Evolutionary conservation across 2,797 vertebrate species (phyloP).

Genomic region (Varecia variegata): DNA sequence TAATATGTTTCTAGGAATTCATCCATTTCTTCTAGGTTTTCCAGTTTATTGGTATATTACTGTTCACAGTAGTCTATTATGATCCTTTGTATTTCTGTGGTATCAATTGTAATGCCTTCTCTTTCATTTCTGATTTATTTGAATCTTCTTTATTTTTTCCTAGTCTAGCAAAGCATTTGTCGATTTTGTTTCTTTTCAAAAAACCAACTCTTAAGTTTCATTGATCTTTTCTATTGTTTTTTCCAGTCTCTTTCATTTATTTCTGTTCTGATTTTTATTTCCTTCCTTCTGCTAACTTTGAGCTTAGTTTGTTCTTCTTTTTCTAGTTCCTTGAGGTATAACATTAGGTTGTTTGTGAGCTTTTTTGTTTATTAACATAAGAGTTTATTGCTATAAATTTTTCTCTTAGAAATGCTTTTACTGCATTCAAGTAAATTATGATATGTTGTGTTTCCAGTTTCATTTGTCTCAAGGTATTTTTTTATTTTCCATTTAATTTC

Average conservation of each 20-base stretch:
- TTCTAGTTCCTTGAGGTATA: not conserved
- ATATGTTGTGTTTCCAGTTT: not conserved
- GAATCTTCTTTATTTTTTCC: not conserved
- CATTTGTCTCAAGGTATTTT: not conserved
- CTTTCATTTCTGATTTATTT: not conserved
- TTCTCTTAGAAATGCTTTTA: not conserved
- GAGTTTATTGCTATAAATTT: not conserved
- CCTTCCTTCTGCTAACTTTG: not conserved
- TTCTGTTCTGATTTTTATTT: not conserved
- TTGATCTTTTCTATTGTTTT: not conserved
- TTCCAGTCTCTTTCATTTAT: not conserved
- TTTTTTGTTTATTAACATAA: not conserved
- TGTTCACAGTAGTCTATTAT: not conserved
- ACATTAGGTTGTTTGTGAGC: not conserved
- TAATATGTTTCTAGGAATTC: not conserved
- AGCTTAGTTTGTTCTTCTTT: not conserved
- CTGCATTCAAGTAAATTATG: not conserved
- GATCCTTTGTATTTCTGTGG: not conserved
- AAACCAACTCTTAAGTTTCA: not conserved
- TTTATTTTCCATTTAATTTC: not conserved
- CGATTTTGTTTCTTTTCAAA: not conserved
- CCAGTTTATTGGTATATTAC: not conserved
- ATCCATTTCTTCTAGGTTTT: not conserved
- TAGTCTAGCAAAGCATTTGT: not conserved
- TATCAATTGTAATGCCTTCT: not conserved